Conservation (phyloP, 2,888 invertebrate species). For the Falcaria lacertinaria region DNA sequence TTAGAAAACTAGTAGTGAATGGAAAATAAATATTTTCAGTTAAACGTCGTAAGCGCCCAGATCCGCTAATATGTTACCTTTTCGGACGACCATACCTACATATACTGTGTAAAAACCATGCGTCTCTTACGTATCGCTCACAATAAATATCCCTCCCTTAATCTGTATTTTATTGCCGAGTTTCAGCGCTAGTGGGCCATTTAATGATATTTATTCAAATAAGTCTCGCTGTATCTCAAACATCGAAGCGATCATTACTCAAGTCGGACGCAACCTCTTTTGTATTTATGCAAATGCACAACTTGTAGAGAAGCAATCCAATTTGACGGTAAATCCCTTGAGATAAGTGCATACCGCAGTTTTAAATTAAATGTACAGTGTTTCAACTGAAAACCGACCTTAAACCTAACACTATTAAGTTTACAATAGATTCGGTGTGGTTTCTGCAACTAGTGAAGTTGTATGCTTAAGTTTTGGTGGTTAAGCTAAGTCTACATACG, state of each 20-base stretch:
- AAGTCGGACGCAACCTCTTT: slow-evolving; percentile 25
- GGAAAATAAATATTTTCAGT: too few species aligned
- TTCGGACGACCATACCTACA: too few species aligned
- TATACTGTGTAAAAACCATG: too few species aligned
- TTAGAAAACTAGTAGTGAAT: too few species aligned
- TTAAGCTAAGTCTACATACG: background rate
- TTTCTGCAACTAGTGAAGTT: background rate
- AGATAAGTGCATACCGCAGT: slow-evolving; percentile 56
- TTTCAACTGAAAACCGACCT: slow-evolving; percentile 30
- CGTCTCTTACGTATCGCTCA: too few species aligned
- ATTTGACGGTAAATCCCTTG: slow-evolving; percentile 62
- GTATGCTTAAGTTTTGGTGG: background rate
- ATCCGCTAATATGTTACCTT: too few species aligned
- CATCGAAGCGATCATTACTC: slow-evolving; percentile 2
- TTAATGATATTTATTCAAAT: background rate
- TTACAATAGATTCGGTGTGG: slow-evolving; percentile 16
- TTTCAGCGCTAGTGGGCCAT: background rate
- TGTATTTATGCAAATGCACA: slow-evolving; percentile 66
- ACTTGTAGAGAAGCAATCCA: slow-evolving; percentile 67
- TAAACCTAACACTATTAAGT: slow-evolving; percentile 18
- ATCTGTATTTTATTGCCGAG: background rate
- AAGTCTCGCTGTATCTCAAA: background rate
- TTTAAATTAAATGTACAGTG: slow-evolving; percentile 57
- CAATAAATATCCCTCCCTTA: too few species aligned
- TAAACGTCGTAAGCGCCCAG: too few species aligned